phyloP scores from a whole-genome alignment of 1,140 invertebrate species.

The Eumeta japonica region DNA sequence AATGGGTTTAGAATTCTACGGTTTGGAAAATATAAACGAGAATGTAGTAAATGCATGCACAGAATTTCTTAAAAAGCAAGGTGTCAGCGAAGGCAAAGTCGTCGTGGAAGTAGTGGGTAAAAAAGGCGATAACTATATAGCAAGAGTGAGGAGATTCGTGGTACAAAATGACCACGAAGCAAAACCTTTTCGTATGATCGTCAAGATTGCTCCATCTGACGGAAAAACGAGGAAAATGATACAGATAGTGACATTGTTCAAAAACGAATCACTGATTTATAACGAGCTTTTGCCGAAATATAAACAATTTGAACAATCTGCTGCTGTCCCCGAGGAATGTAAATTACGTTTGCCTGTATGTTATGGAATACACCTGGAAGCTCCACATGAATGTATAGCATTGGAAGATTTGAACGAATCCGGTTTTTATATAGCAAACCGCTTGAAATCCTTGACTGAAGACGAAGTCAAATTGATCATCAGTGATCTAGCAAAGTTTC shows the following conservation, averaged over 20 bases:
- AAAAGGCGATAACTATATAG: conserved; percentile 1
- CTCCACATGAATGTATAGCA: background rate
- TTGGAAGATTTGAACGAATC: background rate
- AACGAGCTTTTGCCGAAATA: background rate
- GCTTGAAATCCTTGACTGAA: background rate
- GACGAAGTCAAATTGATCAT: background rate
- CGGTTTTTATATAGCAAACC: background rate
- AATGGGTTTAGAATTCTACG: too few species aligned
- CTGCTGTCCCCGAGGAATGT: background rate
- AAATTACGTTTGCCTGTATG: background rate
- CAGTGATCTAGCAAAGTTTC: background rate
- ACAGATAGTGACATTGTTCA: background rate
- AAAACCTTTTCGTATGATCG: too few species aligned
- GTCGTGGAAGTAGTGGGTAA: background rate
- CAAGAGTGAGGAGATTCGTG: background rate
- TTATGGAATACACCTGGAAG: background rate
- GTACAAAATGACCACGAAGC: too few species aligned
- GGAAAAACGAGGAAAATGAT: background rate
- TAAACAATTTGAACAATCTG: background rate
- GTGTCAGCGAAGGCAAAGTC: too few species aligned
- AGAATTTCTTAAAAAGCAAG: too few species aligned
- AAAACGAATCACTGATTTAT: background rate
- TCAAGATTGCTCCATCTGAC: background rate
- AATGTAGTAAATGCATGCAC: too few species aligned
- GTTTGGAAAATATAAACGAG: too few species aligned